phyloP scores from a whole-genome alignment of 2,113 vertebrate genomes.

The Sporophila hypoxantha region DNA sequence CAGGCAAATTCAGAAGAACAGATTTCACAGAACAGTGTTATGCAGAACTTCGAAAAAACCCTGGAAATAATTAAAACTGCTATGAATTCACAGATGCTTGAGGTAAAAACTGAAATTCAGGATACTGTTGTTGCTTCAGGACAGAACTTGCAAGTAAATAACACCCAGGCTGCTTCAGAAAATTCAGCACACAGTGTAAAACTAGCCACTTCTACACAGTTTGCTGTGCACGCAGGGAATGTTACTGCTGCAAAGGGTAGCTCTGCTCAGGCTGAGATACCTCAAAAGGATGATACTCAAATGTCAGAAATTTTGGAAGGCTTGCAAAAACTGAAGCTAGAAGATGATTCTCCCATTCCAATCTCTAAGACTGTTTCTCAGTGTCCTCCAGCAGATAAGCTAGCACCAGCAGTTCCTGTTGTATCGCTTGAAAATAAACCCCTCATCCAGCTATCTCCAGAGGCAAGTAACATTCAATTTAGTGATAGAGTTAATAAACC shows the following conservation, averaged over 20 bases:
- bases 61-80: constrained; percentile 76
- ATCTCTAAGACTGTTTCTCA: constrained; percentile 29
- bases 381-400: constrained; percentile 30
- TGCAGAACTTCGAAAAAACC: constrained; percentile 75
- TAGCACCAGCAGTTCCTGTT: constrained; percentile 54
- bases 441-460: constrained; percentile 58
- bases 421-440: constrained; percentile 32
- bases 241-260: constrained; percentile 7
- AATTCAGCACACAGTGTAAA: constrained; percentile 29
- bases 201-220: constrained; percentile 10
- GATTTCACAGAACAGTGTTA: constrained; percentile 64
- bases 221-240: constrained; percentile 21
- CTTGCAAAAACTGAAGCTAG: constrained; percentile 81
- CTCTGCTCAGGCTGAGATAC: constrained; percentile 57
- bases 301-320: constrained; percentile 81
- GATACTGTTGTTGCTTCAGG: constrained; percentile 28
- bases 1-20: constrained; percentile 50
- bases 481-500: constrained; percentile 76
- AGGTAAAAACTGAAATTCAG: constrained; percentile 69
- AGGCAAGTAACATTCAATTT: constrained; percentile 57
- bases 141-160: constrained; percentile 61
- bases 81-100: constrained; percentile 71
- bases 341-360: constrained; percentile 62
- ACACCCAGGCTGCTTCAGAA: constrained; percentile 35
- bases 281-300: constrained; percentile 69